phyloP scores from a whole-genome alignment of 1,140 invertebrate species.

The Daktulosphaira vitifoliae region DNA sequence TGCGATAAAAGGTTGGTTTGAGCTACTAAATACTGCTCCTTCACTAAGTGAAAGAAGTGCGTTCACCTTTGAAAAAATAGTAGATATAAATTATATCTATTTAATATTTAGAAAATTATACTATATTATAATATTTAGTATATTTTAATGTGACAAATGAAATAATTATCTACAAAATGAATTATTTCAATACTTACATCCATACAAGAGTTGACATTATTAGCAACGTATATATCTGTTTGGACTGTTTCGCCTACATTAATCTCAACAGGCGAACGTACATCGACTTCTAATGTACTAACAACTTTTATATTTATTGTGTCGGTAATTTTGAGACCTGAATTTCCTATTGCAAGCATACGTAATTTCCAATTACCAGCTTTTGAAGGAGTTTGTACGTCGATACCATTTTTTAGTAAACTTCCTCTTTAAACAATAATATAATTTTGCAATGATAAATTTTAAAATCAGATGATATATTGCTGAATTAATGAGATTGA shows the following conservation, averaged over 20 bases:
- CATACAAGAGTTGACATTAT: constrained; percentile 57
- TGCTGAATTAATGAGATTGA: no score
- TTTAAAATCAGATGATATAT: no score
- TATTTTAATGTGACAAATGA: no score
- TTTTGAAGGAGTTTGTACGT: constrained; percentile 48
- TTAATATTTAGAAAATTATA: no score
- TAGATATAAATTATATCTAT: no score
- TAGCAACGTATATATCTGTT: constrained; percentile 55
- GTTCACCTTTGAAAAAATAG: constrained; percentile 52
- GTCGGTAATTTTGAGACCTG: constrained; percentile 49
- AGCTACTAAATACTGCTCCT: constrained; percentile 54
- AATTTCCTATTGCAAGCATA: constrained; percentile 47
- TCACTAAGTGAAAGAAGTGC: constrained; percentile 53
- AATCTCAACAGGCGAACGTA: constrained; percentile 49
- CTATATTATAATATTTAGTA: no score
- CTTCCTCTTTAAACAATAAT: constrained; percentile 39
- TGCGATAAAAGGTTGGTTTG: constrained; percentile 53
- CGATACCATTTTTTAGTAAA: constrained; percentile 47
- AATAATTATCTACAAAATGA: no score
- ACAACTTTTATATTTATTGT: constrained; percentile 50
- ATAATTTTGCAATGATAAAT: no score
- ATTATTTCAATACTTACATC: constrained; percentile 57
- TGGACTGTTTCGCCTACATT: constrained; percentile 53
- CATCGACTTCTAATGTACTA: constrained; percentile 51
- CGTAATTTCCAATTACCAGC: constrained; percentile 54